These are phyloP conservation scores for Phrynosoma platyrhinos DNA, from an alignment of 2,113 vertebrate species.

Conservation along the genomic window DNA sequence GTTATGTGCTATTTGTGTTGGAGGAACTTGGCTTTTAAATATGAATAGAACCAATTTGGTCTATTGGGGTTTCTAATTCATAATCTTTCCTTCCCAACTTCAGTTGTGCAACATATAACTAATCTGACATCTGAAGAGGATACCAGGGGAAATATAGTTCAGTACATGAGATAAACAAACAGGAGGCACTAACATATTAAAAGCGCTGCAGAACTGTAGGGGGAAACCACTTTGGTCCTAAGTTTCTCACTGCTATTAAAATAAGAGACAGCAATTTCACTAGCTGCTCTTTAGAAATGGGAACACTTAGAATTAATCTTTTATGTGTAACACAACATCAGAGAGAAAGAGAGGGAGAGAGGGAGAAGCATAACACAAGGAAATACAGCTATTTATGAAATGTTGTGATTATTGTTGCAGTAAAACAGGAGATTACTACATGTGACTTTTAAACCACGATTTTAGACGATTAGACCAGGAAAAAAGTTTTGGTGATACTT, in stretches of 20 bases:
- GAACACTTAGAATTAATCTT: slow-evolving; percentile 11
- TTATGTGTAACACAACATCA: slow-evolving; percentile 1
- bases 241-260: background rate
- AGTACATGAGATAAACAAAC: slow-evolving; percentile 18
- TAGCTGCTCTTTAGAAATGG: background rate
- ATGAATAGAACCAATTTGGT: slow-evolving; percentile 13
- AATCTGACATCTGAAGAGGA: slow-evolving; percentile 32
- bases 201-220: background rate
- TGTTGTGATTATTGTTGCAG: background rate
- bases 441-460: no score
- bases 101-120: slow-evolving; percentile 21
- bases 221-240: background rate
- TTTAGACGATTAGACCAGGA: no score
- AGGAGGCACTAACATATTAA: slow-evolving; percentile 3
- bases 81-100: slow-evolving; percentile 22
- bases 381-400: slow-evolving; percentile 10
- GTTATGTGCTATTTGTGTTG: background rate
- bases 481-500: no score
- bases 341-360: background rate
- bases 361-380: background rate
- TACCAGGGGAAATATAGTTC: slow-evolving; percentile 21
- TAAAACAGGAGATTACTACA: no score
- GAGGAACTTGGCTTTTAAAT: background rate
- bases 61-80: slow-evolving; percentile 14
- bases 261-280: background rate